Evolutionary conservation across 1,140 invertebrate genomes (phyloP), one percentile per base, ranked within the genome.

Genomic region (Atta texana): DNA sequence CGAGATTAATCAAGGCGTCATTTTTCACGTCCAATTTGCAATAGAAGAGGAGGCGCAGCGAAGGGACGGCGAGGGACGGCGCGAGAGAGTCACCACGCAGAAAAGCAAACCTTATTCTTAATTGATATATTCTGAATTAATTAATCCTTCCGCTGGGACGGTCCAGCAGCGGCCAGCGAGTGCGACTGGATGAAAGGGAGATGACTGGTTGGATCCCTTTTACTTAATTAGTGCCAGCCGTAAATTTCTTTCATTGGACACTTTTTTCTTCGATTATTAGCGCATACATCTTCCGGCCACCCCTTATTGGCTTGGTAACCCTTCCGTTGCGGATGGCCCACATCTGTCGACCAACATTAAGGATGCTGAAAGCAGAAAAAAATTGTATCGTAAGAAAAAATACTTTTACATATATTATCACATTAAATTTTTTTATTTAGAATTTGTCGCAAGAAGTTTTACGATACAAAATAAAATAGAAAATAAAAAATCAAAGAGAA

Each of bases 11-110:
- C 94, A 95, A 95, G 94, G 94, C 94, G 93, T 95, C 94, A 95
- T 95, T 95, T 95, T 95, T 95, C 94, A 95, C 94, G 94, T 95
- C 94, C 94, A 95, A 95, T 95, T 95, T 95, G 93, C 94, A 95
- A 95, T 95, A 95, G 94, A 84, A 94, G 94, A 93, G 91, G 87
- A 82, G 91, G 85, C 71, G 81, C 88, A 76, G 59, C 72, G 31
- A 61, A 71, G 77, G 66, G 64, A 68, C 7, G 74, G 80, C 55
- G 74, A 64, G 69, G 34, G 51, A 71, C 44, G 75, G 53, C 63
- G 61, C 5, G 53, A 53, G 59, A 89, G 85, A 91, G 76, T 55
- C 88, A 87, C 85, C 90, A 93, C 92, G 92, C 92, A 86, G 91
- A 93, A 93, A 92, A 94, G 92, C 92, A 95, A 95, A 95, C 94